Evolutionary conservation across 1,140 invertebrate species (phyloP), one percentile per base, ranked within the genome.

Genomic region (Sminthurides bifidus): DNA sequence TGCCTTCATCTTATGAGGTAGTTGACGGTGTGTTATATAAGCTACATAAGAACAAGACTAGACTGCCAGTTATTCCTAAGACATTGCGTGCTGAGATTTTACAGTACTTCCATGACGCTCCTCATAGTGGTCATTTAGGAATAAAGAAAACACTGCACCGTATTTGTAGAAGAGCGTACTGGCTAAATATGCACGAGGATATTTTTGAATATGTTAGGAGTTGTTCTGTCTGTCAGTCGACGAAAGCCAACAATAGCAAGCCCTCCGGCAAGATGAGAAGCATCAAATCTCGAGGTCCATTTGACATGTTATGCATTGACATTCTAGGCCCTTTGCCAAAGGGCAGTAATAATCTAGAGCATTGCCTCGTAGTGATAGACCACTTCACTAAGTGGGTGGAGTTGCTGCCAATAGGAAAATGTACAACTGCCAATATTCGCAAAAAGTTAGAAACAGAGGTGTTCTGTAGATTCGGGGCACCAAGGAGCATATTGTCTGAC

Each of bases 401-500:
- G 33, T 52, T 64, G 0, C 63, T 66, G 46, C 30, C 62, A 1
- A 12, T 69, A 0, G 26, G 54, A 8, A 50, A 51, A 14, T 41
- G 29, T 24, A 58, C 10, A 35, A 44, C 56, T 1, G 37, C 38
- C 43, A 61, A 0, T 29, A 65, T 66, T 15, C 52, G 52, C 1
- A 26, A 31, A 2, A 52, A 45, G 10, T 21, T 67, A 12, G 61
- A 66, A 21, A 51, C 55, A 8, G 64, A 68, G 19, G 46, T 67
- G 5, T 69, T 67, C 54, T 30, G 59, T 3, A 44, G 65, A 1
- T 67, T 58, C 55, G 68, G 65, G n/a, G 61, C 61, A 41, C 65
- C 66, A 0, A 24, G 44, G 5, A 45, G 43, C 2, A 38, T 69
- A 4, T 58, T 68, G 0, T 46, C 57, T 0, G 67, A 68, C 56